A percentile compares a stretch with the other conserved stretches of the same genome.
Evolutionary conservation across 92 coral and sea anemone genomes (phyloP).

Genomic region (Chrysogorgia sp.): DNA sequence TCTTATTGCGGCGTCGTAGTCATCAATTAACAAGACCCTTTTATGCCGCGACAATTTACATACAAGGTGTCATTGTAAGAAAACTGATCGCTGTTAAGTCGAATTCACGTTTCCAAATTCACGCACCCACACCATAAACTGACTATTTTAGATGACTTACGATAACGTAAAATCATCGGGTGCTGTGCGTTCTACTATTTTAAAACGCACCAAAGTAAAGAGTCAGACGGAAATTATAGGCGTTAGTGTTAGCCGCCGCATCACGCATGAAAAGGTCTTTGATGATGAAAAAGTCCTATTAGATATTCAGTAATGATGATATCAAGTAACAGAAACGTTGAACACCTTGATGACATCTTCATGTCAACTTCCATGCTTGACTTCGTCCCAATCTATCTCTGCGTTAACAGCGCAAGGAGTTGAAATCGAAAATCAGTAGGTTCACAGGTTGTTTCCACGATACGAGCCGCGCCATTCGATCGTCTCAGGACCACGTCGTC

Average conservation of each 20-base stretch:
- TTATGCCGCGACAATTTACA: not conserved
- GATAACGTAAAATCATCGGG: too few relatives aligned
- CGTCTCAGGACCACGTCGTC: not conserved
- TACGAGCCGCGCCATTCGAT: not conserved
- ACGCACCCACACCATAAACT: too few relatives aligned
- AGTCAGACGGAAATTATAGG: not conserved
- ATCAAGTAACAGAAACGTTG: conserved; percentile 35
- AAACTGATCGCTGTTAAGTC: not conserved
- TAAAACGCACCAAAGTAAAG: too few relatives aligned
- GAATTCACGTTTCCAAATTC: not conserved
- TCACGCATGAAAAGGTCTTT: conserved; percentile 35
- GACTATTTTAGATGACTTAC: too few relatives aligned
- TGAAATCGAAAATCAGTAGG: conserved; percentile 8
- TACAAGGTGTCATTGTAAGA: conserved; percentile 19
- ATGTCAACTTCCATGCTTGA: conserved; percentile 43
- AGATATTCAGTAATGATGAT: conserved; percentile 10
- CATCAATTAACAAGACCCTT: conserved; percentile 30
- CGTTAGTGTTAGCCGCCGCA: not conserved
- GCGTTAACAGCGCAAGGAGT: conserved; percentile 28
- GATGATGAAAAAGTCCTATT: not conserved
- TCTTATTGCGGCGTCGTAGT: not conserved
- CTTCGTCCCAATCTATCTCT: conserved; percentile 4
- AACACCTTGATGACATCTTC: conserved; percentile 37
- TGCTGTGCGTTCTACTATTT: too few relatives aligned
- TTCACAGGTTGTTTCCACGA: not conserved